Evolutionary conservation across 2,113 vertebrate species (phyloP), one percentile per base, ranked within the genome.

Genomic region (Brachyhypopomus gauderio): DNA sequence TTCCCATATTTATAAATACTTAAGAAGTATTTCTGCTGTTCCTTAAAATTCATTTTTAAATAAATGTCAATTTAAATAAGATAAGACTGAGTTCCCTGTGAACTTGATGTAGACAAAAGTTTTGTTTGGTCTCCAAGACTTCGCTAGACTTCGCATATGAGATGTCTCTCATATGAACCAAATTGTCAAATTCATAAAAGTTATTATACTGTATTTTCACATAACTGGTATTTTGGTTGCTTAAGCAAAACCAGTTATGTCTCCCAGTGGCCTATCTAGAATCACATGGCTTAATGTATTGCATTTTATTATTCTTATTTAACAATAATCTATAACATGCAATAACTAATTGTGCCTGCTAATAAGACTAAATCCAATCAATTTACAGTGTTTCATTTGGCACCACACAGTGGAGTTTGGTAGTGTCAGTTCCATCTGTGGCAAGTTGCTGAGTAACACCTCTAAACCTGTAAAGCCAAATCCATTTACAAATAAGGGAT

Each of bases 401-500:
- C 34, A 38, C 34, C 25, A 19, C 34, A 6, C 58, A 52, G 5
- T 27, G 22, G 45, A 14, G 3, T 59, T 12, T 64, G 60, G 30
- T 52, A 52, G 55, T 48, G 36, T 45, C 74, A 63, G 27, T 48
- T 77, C 36, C 48, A 48, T 77, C 77, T n/a, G 72, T 38, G 67
- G 64, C 48, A 38, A 25, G 11, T 20, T 38, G 48, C 71, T 23
- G 75, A 45, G 62, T 16, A 45, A 66, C 64, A 71, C 30, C 71
- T 75, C 55, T 30, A 34, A 34, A 67, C 23, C 30, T 30, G 30
- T 30, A 30, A 30, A 64, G 22, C 83, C 48, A 78, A 82, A 76
- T 83, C 73, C 74, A 30, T 78, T 62, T 81, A 81, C 71, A 81
- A 86, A 80, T 83, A 73, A 85, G 84, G 82, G 66, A 85, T 84